Percentiles rank a stretch among this genome's conserved stretches.
Evolutionary conservation across 2,113 vertebrate genomes (phyloP).

Genomic region (Hyla sarda): DNA sequence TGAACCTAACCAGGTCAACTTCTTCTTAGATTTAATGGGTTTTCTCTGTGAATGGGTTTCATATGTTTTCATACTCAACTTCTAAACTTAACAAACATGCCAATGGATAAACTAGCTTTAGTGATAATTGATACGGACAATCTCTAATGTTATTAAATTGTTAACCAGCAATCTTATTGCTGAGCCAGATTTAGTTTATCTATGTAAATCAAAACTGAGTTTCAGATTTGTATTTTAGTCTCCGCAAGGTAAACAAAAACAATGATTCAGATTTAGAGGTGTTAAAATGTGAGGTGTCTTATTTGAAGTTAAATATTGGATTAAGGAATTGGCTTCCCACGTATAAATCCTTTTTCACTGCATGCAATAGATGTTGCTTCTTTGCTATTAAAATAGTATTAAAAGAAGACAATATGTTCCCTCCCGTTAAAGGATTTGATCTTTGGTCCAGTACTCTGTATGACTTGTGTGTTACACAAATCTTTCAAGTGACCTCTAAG

Average conservation of each 20-base stretch:
- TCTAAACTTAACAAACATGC: neutral
- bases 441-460: neutral
- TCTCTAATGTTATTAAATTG: neutral
- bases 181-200: neutral
- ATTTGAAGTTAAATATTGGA: neutral
- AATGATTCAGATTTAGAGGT: neutral
- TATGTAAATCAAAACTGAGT: neutral
- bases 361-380: neutral
- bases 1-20: neutral
- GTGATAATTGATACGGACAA: neutral
- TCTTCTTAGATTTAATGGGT: neutral
- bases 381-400: neutral
- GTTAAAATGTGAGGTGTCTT: neutral
- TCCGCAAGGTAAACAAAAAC: neutral
- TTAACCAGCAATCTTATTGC: neutral
- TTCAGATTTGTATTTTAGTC: neutral
- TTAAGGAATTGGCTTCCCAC: neutral
- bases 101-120: neutral
- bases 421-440: neutral
- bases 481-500: neutral
- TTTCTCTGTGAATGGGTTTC: neutral
- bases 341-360: neutral
- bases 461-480: neutral
- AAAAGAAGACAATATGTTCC: neutral
- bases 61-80: neutral